Percentiles rank a stretch among this genome's conserved stretches.
phyloP scores from a whole-genome alignment of 2,113 vertebrate genomes.

The Acanthochromis polyacanthus region DNA sequence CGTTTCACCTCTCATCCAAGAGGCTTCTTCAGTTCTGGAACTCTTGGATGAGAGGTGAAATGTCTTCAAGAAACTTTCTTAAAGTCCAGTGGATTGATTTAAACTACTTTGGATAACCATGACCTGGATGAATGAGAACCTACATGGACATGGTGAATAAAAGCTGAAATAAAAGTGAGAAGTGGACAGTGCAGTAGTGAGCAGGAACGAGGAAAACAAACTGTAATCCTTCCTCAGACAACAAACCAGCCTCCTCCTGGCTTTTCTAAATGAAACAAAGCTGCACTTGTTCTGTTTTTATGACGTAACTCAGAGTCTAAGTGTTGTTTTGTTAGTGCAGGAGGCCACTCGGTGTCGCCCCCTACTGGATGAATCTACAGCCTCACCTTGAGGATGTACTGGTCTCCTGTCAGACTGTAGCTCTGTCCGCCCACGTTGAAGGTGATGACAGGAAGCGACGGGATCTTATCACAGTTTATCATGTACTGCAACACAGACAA shows the following conservation, averaged over 20 bases:
- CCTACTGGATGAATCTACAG: slow-evolving; percentile 41
- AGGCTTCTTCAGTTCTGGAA: too few species aligned
- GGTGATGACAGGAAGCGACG: slow-evolving; percentile 86
- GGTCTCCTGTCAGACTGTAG: slow-evolving; percentile 85
- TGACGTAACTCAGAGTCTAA: slow-evolving; percentile 23
- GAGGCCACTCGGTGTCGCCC: background rate
- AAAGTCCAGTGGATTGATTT: too few species aligned
- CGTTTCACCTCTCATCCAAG: too few species aligned
- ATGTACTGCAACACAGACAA: slow-evolving; percentile 87
- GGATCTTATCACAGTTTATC: slow-evolving; percentile 90
- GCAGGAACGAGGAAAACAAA: slow-evolving; percentile 8
- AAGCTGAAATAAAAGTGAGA: too few species aligned
- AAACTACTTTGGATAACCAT: too few species aligned
- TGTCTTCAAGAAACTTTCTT: too few species aligned
- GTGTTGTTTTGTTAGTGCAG: slow-evolving; percentile 20
- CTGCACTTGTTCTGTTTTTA: slow-evolving; percentile 40
- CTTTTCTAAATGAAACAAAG: slow-evolving; percentile 38
- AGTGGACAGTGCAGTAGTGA: too few species aligned
- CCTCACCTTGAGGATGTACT: slow-evolving; percentile 93
- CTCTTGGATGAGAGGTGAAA: too few species aligned
- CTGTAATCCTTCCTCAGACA: slow-evolving; percentile 1
- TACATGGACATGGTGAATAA: too few species aligned
- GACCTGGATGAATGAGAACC: too few species aligned
- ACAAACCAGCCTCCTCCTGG: slow-evolving; percentile 13
- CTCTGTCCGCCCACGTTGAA: slow-evolving; percentile 84